Evolutionary conservation across 2,797 vertebrate genomes (phyloP).

Genomic region (Anisognathus igniventris): DNA sequence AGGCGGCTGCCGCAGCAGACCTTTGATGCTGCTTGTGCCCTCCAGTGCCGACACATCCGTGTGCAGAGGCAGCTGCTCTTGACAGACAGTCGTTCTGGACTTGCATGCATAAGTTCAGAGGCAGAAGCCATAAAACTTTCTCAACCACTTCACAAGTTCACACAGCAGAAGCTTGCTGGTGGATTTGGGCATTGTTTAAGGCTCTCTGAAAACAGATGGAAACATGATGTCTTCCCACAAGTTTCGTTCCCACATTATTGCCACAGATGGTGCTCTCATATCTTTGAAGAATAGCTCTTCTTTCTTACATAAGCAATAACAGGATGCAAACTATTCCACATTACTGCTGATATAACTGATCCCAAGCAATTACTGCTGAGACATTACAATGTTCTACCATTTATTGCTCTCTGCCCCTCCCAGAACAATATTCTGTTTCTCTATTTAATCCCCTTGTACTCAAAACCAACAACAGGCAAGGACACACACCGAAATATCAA

Average conservation of each 20-base stretch:
- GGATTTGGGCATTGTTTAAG: conserved; percentile 30
- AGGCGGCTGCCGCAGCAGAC: neutral
- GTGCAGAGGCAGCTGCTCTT: neutral
- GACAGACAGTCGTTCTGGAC: neutral
- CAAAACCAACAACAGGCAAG: neutral
- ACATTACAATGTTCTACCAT: neutral
- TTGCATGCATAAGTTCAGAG: conserved; percentile 18
- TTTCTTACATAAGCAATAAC: conserved; percentile 30
- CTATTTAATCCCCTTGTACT: neutral
- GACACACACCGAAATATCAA: neutral
- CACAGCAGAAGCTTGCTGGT: neutral
- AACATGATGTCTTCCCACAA: conserved; percentile 46
- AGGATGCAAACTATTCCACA: conserved; percentile 29
- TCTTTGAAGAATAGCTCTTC: conserved; percentile 6
- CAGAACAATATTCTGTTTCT: neutral
- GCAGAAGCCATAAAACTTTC: conserved; percentile 21
- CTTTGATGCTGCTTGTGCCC: neutral
- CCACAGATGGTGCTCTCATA: conserved; percentile 12
- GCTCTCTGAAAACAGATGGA: conserved; percentile 50
- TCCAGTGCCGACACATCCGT: neutral
- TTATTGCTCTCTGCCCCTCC: neutral
- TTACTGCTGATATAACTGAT: conserved; percentile 32
- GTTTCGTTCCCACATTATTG: neutral
- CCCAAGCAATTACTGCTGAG: neutral
- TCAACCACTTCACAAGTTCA: conserved; percentile 16